Base-by-base conservation (phyloP, 2,797 vertebrate genomes). In the Botia almorhae region DNA sequence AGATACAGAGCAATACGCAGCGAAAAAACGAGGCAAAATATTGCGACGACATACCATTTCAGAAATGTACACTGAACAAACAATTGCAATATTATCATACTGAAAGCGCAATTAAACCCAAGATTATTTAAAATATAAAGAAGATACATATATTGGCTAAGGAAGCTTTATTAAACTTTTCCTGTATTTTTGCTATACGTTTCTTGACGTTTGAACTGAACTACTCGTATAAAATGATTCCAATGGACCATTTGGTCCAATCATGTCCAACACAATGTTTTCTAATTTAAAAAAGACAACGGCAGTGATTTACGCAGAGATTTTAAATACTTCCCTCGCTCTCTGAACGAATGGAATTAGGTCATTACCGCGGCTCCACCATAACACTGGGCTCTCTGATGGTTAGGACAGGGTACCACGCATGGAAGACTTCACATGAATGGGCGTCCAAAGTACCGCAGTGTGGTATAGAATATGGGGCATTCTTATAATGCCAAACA, bases 401-500 rank as follows among this genome's bases (percentile, higher is more conserved):
- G 81, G 88, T 88, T 90, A 87, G 88, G 91, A 19, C 68, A 87
- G 85, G 70, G 79, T 64, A 80, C 88, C 83, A 84, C 86, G 90
- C 90, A 93, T 90, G 92, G 89, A 90, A 92, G 87, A 93, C 88
- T 93, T 92, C 90, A 92, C 93, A 93, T 90, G 91, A 94, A 93
- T 92, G n/a, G 90, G 89, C 81, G 87, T 64, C 85, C 87, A 88
- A 87, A 91, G 88, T 90, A 87, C 88, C 88, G 90, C 89, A 88
- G 86, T 90, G 90, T 90, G 83, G 67, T 89, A 90, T 69, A 91
- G 87, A 91, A 92, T 93, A 92, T 91, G 87, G 92, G 91, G 89
- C 93, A 94, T 91, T 93, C 93, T 92, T 92, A 92, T 92, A 91
- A 93, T 93, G 90, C 91, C 93, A 92, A 91, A 91, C 92, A 91